These are phyloP conservation scores for Falco concolor DNA, from an alignment of 2,797 vertebrate species.

Conservation along the genomic window DNA sequence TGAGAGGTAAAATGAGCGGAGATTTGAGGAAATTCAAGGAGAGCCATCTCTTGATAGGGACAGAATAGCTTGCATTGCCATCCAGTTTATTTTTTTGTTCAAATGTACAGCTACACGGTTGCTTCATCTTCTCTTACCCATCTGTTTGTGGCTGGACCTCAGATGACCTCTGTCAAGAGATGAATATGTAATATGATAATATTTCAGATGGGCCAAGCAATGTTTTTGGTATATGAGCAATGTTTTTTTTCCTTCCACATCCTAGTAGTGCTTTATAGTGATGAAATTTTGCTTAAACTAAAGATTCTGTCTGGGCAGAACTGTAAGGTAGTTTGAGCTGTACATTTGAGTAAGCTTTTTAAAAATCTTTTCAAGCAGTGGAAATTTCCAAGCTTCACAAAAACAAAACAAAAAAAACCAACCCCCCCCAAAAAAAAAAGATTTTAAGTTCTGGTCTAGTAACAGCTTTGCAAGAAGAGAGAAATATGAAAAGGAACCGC, in stretches of 20 bases:
- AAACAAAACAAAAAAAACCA: not conserved
- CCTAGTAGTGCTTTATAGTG: not conserved
- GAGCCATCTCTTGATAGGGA: not conserved
- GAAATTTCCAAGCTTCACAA: conserved; percentile 65
- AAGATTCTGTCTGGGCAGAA: not conserved
- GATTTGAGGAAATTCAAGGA: not conserved
- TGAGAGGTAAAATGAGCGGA: not conserved
- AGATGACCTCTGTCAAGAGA: not conserved
- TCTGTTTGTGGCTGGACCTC: not conserved
- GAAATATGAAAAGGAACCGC: conserved; percentile 69
- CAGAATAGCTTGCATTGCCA: not conserved
- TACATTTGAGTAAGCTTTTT: conserved; percentile 12
- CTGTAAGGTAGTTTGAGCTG: not conserved
- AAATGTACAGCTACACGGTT: not conserved
- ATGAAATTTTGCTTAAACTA: not conserved
- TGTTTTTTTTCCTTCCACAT: not conserved
- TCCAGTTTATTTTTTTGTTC: not conserved
- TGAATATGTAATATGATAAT: not conserved
- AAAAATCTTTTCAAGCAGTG: conserved; percentile 29
- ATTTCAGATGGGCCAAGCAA: not conserved
- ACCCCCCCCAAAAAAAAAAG: not conserved
- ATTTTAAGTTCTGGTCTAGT: conserved; percentile 42
- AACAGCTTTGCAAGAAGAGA: conserved; percentile 68
- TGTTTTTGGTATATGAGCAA: not conserved
- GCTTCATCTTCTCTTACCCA: not conserved